Conservation (phyloP, 2,888 invertebrate species). For the Chloromyia formosa region DNA sequence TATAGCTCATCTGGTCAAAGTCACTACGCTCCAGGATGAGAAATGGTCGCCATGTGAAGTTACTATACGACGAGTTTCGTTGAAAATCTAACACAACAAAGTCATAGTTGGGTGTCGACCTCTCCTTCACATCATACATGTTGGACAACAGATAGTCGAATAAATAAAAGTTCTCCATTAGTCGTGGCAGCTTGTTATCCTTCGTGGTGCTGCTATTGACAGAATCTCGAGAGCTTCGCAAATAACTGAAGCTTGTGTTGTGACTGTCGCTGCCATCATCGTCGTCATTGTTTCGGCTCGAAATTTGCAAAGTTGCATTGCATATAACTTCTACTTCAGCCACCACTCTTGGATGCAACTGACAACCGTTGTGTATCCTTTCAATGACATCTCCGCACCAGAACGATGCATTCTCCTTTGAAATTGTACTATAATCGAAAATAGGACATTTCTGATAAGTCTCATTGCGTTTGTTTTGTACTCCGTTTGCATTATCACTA, state of each 20-base stretch:
- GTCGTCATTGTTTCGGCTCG: background rate
- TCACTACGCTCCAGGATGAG: constrained; percentile 61
- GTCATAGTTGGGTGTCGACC: constrained; percentile 58
- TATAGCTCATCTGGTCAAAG: constrained; percentile 57
- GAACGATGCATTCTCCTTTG: constrained; percentile 44
- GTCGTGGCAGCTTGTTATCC: background rate
- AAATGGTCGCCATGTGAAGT: constrained; percentile 61
- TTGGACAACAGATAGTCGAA: constrained; percentile 59
- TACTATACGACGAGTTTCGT: constrained; percentile 37
- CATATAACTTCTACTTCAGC: constrained; percentile 22
- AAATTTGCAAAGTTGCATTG: background rate
- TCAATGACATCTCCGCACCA: constrained; percentile 32
- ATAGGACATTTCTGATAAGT: constrained; percentile 31
- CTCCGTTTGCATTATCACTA: constrained; percentile 13
- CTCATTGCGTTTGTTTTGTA: background rate
- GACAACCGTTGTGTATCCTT: constrained; percentile 19
- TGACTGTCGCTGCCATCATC: background rate
- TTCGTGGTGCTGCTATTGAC: background rate
- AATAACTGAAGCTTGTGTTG: background rate
- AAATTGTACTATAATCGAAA: constrained; percentile 46
- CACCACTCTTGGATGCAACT: constrained; percentile 21
- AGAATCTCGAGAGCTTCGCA: background rate
- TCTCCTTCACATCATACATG: constrained; percentile 31
- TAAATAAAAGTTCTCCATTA: constrained; percentile 58
- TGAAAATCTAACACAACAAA: constrained; percentile 62